phyloP scores from a whole-genome alignment of 2,888 invertebrate species.

The Drosophila macrospina region DNA sequence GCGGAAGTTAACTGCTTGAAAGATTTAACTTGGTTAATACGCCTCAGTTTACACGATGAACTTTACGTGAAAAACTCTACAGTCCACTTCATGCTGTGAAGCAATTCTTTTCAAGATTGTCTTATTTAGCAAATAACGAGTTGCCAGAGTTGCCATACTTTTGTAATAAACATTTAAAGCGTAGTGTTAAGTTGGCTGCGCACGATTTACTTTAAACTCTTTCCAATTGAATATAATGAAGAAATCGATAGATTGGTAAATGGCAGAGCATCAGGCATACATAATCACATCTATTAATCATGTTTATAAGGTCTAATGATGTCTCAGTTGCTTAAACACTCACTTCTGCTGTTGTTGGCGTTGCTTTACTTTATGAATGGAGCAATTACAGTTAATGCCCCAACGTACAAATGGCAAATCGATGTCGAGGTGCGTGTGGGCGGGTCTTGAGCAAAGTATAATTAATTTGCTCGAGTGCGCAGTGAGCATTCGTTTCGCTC shows the following conservation, averaged over 20 bases:
- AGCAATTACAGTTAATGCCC: constrained; percentile 73
- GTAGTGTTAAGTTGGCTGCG: too few relatives aligned
- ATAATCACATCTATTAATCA: constrained; percentile 34
- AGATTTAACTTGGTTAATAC: constrained; percentile 6
- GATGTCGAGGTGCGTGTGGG: constrained; percentile 22
- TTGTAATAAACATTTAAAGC: too few relatives aligned
- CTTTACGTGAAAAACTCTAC: not conserved
- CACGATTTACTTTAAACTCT: too few relatives aligned
- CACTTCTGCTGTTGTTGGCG: not conserved
- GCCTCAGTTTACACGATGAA: not conserved
- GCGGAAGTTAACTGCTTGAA: constrained; percentile 39
- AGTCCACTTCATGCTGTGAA: not conserved
- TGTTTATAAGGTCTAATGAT: constrained; percentile 33
- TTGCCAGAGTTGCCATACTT: not conserved
- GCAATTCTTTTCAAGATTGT: not conserved
- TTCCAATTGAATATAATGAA: not conserved
- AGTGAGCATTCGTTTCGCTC: constrained; percentile 59
- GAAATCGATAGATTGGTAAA: not conserved
- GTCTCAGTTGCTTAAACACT: constrained; percentile 7
- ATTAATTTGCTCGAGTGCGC: constrained; percentile 67
- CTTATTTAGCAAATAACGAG: not conserved
- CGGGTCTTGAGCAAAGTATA: constrained; percentile 53
- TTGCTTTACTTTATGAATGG: constrained; percentile 46
- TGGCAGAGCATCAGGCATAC: not conserved
- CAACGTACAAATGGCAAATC: constrained; percentile 60